Percentiles rank a stretch among this genome's conserved stretches.
Conservation (phyloP, 2,113 vertebrate genomes). For the Chlamydotis undulata region DNA sequence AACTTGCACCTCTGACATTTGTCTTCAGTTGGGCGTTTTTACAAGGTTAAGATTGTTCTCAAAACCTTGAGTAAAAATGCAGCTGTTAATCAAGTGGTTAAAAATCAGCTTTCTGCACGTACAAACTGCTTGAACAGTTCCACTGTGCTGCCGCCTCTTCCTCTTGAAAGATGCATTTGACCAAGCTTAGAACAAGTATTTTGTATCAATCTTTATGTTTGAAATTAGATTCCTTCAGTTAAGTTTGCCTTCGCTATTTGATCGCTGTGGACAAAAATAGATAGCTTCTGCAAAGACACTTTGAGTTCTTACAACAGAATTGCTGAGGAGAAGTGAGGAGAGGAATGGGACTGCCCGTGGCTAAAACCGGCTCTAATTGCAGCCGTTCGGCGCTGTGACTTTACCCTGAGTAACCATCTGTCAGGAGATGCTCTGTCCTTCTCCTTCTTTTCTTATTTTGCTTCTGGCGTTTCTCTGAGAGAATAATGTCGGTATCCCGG, state of each 20-base stretch:
- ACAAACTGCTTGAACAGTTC: not conserved
- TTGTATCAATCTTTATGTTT: not conserved
- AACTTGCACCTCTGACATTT: not conserved
- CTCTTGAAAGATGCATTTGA: not conserved
- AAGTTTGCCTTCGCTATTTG: conserved; percentile 23
- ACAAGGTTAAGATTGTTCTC: not conserved
- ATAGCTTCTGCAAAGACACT: not conserved
- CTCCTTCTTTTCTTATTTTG: conserved; percentile 44
- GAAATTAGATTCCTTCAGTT: conserved; percentile 10
- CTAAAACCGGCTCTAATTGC: conserved; percentile 53
- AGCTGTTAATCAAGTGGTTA: not conserved
- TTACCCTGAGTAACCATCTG: not conserved
- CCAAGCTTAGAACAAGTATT: not conserved
- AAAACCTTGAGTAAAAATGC: not conserved
- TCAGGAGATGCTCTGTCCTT: conserved; percentile 50
- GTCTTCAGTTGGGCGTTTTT: not conserved
- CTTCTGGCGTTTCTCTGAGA: not conserved
- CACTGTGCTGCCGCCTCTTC: not conserved
- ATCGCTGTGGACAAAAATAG: conserved; percentile 22
- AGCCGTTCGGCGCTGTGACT: not conserved
- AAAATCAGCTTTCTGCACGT: not conserved
- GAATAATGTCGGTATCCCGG: conserved; percentile 13
- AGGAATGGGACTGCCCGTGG: not conserved
- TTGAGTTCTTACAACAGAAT: not conserved
- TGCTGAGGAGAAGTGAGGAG: not conserved